A percentile compares a stretch with the other conserved stretches of the same genome.
Evolutionary conservation across 2,113 vertebrate species (phyloP).

Genomic region (Saguinus midas): DNA sequence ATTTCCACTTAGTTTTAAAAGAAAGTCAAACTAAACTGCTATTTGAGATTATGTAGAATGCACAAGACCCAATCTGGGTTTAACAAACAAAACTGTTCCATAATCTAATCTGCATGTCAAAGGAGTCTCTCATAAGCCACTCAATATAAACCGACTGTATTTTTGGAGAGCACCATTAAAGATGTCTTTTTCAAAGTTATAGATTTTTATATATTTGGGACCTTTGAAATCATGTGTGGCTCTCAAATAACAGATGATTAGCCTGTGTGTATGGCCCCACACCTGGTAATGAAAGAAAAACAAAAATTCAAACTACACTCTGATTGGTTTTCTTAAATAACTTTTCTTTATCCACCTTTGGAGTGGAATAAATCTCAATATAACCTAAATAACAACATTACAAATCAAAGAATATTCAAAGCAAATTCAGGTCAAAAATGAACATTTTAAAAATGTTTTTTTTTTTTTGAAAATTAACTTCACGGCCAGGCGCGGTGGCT

Average conservation of each 20-base stretch:
- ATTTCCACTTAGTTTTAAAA: conserved; percentile 29
- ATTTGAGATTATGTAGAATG: conserved; percentile 35
- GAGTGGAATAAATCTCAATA: not conserved
- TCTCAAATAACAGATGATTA: not conserved
- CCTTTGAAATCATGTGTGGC: not conserved
- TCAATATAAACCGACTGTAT: not conserved
- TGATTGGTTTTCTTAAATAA: not conserved
- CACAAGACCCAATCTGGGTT: not conserved
- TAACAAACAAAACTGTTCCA: not conserved
- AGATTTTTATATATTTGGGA: not conserved
- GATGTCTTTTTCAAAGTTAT: not conserved
- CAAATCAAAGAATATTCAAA: conserved; percentile 28
- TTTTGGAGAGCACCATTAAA: not conserved
- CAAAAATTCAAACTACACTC: not conserved
- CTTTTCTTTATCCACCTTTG: not conserved
- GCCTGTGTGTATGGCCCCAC: not conserved
- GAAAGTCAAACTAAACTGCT: not conserved
- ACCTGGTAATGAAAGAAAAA: not conserved
- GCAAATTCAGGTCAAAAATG: conserved; percentile 49
- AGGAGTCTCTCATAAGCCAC: not conserved
- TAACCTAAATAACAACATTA: conserved; percentile 10
- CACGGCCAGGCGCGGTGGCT: not conserved
- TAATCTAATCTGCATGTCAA: not conserved
- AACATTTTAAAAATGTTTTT: conserved; percentile 40
- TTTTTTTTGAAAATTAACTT: not conserved